These are phyloP conservation scores for Scaptomyza hsui DNA, from an alignment of 1,140 invertebrate genomes.

Conservation along the genomic window DNA sequence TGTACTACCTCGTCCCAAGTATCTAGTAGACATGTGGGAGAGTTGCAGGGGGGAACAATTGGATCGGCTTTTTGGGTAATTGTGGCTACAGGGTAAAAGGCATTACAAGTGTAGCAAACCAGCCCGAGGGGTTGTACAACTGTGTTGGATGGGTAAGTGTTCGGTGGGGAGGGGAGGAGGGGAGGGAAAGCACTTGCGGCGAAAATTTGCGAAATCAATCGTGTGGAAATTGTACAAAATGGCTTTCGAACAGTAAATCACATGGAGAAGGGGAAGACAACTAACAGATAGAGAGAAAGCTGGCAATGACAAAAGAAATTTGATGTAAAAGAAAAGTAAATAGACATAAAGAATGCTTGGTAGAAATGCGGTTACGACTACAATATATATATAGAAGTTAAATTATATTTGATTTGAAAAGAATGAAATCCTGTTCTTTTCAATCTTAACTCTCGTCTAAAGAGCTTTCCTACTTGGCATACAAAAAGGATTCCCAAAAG, in stretches of 20 bases:
- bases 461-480: background rate
- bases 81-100: constrained; percentile 72
- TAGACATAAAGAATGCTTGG: background rate
- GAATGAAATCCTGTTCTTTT: background rate
- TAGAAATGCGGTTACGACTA: background rate
- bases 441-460: background rate
- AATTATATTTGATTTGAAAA: background rate
- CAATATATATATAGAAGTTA: background rate
- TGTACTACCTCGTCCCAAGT: constrained; percentile 40
- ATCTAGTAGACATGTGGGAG: constrained; percentile 12
- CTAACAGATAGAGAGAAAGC: constrained; percentile 22
- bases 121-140: constrained; percentile 10
- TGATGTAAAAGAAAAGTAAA: constrained; percentile 32
- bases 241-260: constrained; percentile 75
- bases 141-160: constrained; percentile 10
- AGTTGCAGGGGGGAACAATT: constrained; percentile 41
- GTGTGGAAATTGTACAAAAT: constrained; percentile 81
- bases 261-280: background rate
- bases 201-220: constrained; percentile 82
- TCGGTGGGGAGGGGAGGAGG: background rate
- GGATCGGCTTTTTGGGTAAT: constrained; percentile 80
- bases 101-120: constrained; percentile 71
- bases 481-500: background rate
- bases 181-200: constrained; percentile 57
- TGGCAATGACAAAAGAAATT: constrained; percentile 46